Conservation (phyloP, 2,888 invertebrate species). For the Sarcophaga variegata region DNA sequence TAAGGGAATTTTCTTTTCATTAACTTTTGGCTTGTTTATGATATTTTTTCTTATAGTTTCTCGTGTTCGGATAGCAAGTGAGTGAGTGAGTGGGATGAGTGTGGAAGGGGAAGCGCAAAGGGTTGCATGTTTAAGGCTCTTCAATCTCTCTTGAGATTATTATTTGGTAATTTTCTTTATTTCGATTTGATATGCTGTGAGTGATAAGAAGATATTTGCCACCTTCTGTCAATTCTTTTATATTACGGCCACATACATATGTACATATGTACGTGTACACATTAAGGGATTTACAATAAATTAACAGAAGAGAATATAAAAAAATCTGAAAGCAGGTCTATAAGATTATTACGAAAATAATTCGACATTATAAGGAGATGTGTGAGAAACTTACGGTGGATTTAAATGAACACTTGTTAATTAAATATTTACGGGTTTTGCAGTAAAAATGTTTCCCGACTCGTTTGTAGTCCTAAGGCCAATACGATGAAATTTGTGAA, state of each 20-base stretch:
- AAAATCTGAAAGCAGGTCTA: not conserved
- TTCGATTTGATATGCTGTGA: conserved; percentile 74
- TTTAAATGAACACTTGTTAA: too few species aligned
- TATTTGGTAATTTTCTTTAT: conserved; percentile 76
- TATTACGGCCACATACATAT: conserved; percentile 1
- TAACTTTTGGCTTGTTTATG: conserved; percentile 66
- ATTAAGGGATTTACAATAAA: conserved; percentile 37
- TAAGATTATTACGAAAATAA: not conserved
- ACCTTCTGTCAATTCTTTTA: conserved; percentile 69
- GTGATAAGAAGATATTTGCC: conserved; percentile 79
- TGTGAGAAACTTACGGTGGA: too few species aligned
- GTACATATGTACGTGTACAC: not conserved
- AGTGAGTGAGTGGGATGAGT: not conserved
- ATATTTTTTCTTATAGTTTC: conserved; percentile 32
- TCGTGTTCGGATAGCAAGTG: not conserved
- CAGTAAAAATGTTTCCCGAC: not conserved
- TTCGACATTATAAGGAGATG: not conserved
- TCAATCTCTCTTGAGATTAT: conserved; percentile 75
- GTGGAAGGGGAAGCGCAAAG: conserved; percentile 39
- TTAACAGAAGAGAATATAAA: not conserved
- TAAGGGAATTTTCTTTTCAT: conserved; percentile 67
- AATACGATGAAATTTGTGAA: too few species aligned
- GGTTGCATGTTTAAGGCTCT: conserved; percentile 64
- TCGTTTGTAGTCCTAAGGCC: not conserved
- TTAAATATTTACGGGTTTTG: too few species aligned